Evolutionary conservation across 30 jellyfish, hydroid and myxozoan genomes (phyloP), one percentile per base, ranked within the genome.

Genomic region (Turritopsis rubra): DNA sequence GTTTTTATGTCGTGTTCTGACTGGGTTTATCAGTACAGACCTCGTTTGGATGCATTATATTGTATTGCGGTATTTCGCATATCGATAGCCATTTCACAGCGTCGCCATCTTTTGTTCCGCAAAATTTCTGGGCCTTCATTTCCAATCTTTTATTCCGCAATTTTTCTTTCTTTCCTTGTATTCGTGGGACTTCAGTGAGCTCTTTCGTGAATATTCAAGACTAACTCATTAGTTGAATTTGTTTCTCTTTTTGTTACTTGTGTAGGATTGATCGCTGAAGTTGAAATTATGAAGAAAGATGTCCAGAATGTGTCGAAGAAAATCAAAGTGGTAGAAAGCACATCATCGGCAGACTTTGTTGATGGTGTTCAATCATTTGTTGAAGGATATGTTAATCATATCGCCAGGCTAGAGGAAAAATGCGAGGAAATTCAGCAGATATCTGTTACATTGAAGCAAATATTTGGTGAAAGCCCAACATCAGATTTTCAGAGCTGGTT

Each of bases 261-360:
- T 41, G 5, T 41, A 41, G 60, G 77, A 19, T 68, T 92, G 5
- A 66, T 85, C 16, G 98, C 95, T 52, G 98, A 92, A 84, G 86
- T 88, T 30, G 96, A 92, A 21, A 89, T 92, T 20, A 92, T 92
- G 98, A 88, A 81, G 72, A 81, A 84, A 28, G 96, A 87, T 30
- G 41, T 92, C 66, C 65, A 74, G 41, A 82, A 83, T 24, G 88
- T 90, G 76, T 86, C 72, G 28, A 86, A 84, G 79, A 81, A 73
- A 22, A 22, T 41, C 52, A 86, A 86, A n/a, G 83, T 72, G 66
- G 65, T 75, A 3, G 60, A 29, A 54, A 74, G 79, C 21, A 71
- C 75, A 20, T 28, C 70, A 19, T 88, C 76, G 41, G 71, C 84
- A 66, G 52, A 53, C 13, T 90, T 90, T 72, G 52, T 87, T 17